phyloP scores from a whole-genome alignment of 1,140 invertebrate genomes.

The Onthophagus taurus region DNA sequence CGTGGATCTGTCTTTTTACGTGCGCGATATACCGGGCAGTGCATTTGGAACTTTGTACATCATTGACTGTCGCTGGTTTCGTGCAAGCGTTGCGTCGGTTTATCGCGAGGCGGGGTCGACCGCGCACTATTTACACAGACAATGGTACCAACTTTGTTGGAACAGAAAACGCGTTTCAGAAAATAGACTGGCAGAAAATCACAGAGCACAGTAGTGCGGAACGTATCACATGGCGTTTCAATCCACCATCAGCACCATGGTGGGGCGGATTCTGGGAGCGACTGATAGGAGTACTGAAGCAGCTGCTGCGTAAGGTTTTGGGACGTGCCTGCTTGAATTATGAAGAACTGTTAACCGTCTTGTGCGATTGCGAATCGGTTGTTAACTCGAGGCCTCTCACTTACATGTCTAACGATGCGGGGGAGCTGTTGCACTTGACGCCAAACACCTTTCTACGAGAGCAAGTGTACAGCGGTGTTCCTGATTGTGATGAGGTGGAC shows the following conservation, averaged over 20 bases:
- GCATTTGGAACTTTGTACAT: constrained; percentile 32
- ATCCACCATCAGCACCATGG: constrained; percentile 8
- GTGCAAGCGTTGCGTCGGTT: background rate
- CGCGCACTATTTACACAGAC: constrained; percentile 9
- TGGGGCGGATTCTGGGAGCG: constrained; percentile 8
- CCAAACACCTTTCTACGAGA: constrained; percentile 10
- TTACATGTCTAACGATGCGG: constrained; percentile 5
- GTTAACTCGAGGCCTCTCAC: constrained; percentile 10
- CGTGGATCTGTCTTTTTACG: constrained; percentile 31
- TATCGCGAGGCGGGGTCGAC: constrained; percentile 1
- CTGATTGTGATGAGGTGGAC: constrained; percentile 12
- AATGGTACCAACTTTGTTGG: constrained; percentile 18
- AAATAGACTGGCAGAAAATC: constrained; percentile 10
- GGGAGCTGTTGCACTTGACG: constrained; percentile 9
- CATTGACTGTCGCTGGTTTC: constrained; percentile 20
- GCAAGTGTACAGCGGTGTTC: constrained; percentile 1
- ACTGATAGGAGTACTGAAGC: constrained; percentile 1
- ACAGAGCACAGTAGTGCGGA: background rate
- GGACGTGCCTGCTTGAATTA: background rate
- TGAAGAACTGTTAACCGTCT: constrained; percentile 6
- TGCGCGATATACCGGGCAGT: constrained; percentile 32
- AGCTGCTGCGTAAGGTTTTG: background rate
- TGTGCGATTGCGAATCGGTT: constrained; percentile 6
- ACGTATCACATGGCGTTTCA: background rate
- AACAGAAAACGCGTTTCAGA: constrained; percentile 4